Percentiles rank a stretch among this genome's conserved stretches.
Evolutionary conservation across 2,113 vertebrate genomes (phyloP).

Genomic region (Aleadryas rufinucha): DNA sequence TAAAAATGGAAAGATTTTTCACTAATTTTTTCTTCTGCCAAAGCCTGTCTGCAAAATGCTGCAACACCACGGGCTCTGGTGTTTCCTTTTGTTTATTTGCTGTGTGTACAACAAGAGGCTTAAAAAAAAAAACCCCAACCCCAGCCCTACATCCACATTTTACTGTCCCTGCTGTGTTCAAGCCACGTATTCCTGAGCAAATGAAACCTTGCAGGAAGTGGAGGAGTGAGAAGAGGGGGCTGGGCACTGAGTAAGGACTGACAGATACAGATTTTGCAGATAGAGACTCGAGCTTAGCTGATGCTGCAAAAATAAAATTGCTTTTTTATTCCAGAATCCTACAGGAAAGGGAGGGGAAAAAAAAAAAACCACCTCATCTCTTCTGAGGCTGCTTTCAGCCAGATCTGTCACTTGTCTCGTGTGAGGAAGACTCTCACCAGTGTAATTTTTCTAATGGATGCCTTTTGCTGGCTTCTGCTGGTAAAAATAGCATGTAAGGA

Average conservation of each 20-base stretch:
- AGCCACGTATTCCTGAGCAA: not conserved
- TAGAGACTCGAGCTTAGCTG: not conserved
- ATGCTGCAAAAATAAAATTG: slow-evolving; percentile 8
- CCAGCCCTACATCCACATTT: not conserved
- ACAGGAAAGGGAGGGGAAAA: not conserved
- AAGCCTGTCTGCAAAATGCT: not conserved
- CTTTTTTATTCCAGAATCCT: not conserved
- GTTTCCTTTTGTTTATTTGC: not conserved
- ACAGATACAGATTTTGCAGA: not conserved
- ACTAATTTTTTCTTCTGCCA: not conserved
- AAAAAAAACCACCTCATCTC: not conserved
- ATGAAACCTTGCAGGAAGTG: not conserved
- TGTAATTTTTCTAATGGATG: slow-evolving; percentile 25
- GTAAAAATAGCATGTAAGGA: slow-evolving; percentile 36
- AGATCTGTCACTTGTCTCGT: not conserved
- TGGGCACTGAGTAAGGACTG: not conserved
- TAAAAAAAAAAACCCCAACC: not conserved
- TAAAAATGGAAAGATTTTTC: not conserved
- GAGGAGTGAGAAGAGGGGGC: not conserved
- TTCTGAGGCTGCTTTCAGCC: not conserved
- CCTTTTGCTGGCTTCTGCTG: slow-evolving; percentile 13
- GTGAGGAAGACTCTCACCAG: not conserved
- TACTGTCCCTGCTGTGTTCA: not conserved
- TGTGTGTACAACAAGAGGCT: not conserved
- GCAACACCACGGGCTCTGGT: not conserved